These are phyloP conservation scores for Ophion ellenae DNA, from an alignment of 2,888 invertebrate genomes.

Conservation along the genomic window DNA sequence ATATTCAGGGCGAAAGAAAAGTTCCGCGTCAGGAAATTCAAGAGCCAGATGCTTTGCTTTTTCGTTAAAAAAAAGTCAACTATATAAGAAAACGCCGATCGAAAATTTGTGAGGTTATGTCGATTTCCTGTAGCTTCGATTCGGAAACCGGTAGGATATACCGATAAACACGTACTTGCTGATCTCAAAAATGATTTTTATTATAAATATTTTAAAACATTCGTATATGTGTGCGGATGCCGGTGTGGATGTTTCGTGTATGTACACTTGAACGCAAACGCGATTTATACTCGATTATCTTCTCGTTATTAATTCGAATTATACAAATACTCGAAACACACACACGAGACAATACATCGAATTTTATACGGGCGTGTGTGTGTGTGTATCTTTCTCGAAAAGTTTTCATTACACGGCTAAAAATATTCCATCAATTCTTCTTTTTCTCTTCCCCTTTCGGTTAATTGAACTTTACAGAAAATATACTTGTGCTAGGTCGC, in stretches of 20 bases:
- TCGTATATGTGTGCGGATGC: slow-evolving; percentile 15
- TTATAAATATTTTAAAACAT: slow-evolving; percentile 82
- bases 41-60: no score
- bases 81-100: no score
- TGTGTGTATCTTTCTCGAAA: slow-evolving; percentile 14
- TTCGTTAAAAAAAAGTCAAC: no score
- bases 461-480: slow-evolving; percentile 24
- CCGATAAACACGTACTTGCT: slow-evolving; percentile 22
- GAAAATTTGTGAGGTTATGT: no score
- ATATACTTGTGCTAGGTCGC: background rate
- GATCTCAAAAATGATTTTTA: slow-evolving; percentile 77
- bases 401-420: slow-evolving; percentile 22
- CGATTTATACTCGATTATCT: slow-evolving; percentile 17
- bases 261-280: slow-evolving; percentile 7
- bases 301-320: slow-evolving; percentile 64
- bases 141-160: no score
- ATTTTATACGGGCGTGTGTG: slow-evolving; percentile 64
- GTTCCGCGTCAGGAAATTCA: no score
- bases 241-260: slow-evolving; percentile 1
- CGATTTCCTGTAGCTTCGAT: no score
- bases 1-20: no score
- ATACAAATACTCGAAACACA: slow-evolving; percentile 68
- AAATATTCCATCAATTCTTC: slow-evolving; percentile 28
- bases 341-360: slow-evolving; percentile 71
- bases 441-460: background rate